A percentile compares a stretch with the other conserved stretches of the same genome.
These are phyloP conservation scores for Turdus rufiventris DNA, from an alignment of 2,113 vertebrate genomes.

Conservation along the genomic window DNA sequence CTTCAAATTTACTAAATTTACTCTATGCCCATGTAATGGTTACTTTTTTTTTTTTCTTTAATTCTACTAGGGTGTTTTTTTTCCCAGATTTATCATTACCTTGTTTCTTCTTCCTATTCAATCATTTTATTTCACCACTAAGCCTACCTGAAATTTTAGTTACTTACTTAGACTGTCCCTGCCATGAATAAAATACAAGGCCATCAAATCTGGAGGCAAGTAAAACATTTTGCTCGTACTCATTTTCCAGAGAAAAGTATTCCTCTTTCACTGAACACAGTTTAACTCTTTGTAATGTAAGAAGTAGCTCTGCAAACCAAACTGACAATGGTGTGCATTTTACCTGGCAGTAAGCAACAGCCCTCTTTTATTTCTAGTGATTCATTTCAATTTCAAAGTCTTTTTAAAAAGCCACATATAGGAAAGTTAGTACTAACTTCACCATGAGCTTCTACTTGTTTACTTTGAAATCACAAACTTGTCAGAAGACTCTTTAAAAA, in stretches of 20 bases:
- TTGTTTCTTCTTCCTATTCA: background rate
- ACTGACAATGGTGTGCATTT: background rate
- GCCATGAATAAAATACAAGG: background rate
- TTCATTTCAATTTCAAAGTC: background rate
- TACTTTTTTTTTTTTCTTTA: background rate
- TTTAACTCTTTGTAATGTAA: background rate
- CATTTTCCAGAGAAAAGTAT: background rate
- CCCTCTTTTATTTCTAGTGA: background rate
- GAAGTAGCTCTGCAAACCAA: background rate
- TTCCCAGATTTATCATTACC: background rate
- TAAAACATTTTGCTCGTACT: background rate
- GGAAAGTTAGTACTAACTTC: background rate
- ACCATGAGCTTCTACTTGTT: background rate
- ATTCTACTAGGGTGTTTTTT: background rate
- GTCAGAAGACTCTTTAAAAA: background rate
- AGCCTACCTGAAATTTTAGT: background rate
- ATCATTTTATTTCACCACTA: background rate
- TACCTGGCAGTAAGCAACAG: background rate
- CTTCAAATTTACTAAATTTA: background rate
- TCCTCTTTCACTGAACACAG: background rate
- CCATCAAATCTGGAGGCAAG: background rate
- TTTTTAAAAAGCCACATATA: background rate
- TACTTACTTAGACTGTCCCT: background rate
- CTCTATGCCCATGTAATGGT: background rate
- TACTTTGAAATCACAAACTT: background rate